phyloP scores from a whole-genome alignment of 2,797 vertebrate genomes.

The Tenualosa thibaudeaui region DNA sequence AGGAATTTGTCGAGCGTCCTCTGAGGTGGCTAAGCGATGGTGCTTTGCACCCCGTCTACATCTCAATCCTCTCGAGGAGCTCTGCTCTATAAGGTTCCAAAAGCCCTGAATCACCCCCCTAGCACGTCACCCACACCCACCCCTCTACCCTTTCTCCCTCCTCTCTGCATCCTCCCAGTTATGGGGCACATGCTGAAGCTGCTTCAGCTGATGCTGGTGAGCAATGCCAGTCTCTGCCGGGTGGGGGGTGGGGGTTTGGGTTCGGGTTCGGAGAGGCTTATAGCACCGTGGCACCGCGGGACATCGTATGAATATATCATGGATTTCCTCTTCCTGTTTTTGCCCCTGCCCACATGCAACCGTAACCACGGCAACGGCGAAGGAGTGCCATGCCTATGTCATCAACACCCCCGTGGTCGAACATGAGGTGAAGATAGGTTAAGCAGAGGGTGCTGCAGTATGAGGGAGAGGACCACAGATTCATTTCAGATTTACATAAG shows the following conservation, averaged over 20 bases:
- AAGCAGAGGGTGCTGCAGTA: too few relatives aligned
- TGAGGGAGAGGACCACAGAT: background rate
- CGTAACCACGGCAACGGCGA: constrained; percentile 38
- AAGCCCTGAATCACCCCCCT: constrained; percentile 1
- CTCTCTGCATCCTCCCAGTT: background rate
- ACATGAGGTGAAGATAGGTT: background rate
- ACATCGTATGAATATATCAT: constrained; percentile 20
- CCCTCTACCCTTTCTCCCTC: constrained; percentile 21
- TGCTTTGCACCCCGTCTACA: background rate
- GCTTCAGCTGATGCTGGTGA: constrained; percentile 40
- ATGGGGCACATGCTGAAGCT: constrained; percentile 42
- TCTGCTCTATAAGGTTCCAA: background rate
- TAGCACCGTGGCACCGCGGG: constrained; percentile 8
- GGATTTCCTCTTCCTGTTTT: constrained; percentile 56
- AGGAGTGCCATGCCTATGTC: background rate
- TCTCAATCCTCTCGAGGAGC: background rate
- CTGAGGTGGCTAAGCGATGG: background rate
- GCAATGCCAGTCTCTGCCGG: constrained; percentile 35
- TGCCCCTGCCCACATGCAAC: constrained; percentile 28
- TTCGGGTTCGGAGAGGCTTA: constrained; percentile 49
- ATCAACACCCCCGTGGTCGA: background rate
- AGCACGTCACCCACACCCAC: background rate
- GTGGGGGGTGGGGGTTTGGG: constrained; percentile 39
- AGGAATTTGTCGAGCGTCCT: background rate
- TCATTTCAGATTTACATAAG: background rate